Evolutionary conservation across 2,797 vertebrate genomes (phyloP).

Genomic region (Scomberomorus guttatus): DNA sequence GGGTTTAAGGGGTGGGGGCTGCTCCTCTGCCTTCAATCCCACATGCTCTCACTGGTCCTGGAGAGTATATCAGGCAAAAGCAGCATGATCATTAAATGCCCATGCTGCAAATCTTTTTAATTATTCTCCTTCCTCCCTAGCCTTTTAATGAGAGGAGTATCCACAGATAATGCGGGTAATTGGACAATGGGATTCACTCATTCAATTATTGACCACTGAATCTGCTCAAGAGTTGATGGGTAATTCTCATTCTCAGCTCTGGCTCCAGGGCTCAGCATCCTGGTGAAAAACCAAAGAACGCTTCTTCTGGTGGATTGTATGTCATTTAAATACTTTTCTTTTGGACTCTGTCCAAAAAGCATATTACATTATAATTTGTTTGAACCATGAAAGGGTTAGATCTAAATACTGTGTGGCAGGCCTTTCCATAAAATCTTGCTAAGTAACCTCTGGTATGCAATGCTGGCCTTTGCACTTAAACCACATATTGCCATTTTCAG

Average conservation of each 20-base stretch:
- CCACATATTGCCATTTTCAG: constrained; percentile 52
- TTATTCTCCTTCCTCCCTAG: constrained; percentile 81
- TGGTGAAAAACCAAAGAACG: constrained; percentile 19
- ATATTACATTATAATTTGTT: constrained; percentile 61
- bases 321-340: constrained; percentile 49
- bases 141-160: constrained; percentile 84
- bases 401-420: constrained; percentile 61
- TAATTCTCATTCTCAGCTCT: constrained; percentile 70
- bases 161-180: constrained; percentile 86
- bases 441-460: constrained; percentile 62
- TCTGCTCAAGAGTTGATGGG: constrained; percentile 77
- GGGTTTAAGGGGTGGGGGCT: constrained; percentile 11
- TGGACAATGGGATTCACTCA: constrained; percentile 86
- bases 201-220: constrained; percentile 87
- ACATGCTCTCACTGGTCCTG: constrained; percentile 80
- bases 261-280: constrained; percentile 61
- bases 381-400: constrained; percentile 64
- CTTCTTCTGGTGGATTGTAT: constrained; percentile 45
- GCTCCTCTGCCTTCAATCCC: constrained; percentile 64
- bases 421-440: constrained; percentile 59
- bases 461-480: constrained; percentile 61
- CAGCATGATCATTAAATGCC: constrained; percentile 83
- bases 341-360: constrained; percentile 56
- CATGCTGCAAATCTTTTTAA: constrained; percentile 85
- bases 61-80: constrained; percentile 82